Conservation (phyloP, 2,888 invertebrate species). For the Clanis bilineata region DNA sequence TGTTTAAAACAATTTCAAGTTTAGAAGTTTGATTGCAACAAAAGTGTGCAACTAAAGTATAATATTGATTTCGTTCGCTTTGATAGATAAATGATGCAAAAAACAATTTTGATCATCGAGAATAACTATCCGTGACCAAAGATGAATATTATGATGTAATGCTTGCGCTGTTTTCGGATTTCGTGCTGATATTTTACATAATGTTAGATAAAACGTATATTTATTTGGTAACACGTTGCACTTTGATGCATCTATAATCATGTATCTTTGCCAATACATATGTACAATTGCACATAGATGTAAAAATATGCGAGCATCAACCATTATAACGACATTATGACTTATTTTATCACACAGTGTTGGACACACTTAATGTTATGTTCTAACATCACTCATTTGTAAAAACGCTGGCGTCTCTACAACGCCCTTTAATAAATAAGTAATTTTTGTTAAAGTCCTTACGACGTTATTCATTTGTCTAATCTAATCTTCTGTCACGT, state of each 20-base stretch:
- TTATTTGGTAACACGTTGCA: too few relatives aligned
- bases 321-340: not conserved
- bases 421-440: not conserved
- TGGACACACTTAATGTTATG: not conserved
- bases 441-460: not conserved
- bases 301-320: not conserved
- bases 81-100: not conserved
- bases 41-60: not conserved
- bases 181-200: not conserved
- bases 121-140: conserved; percentile 1
- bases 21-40: not conserved
- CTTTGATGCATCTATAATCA: too few relatives aligned
- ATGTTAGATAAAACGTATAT: too few relatives aligned
- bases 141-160: not conserved
- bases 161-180: not conserved
- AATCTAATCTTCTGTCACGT: conserved; percentile 6
- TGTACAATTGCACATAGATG: not conserved
- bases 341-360: not conserved
- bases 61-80: not conserved
- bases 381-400: not conserved
- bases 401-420: not conserved
- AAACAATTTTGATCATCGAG: not conserved
- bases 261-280: too few relatives aligned
- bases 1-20: too few relatives aligned
- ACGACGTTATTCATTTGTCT: conserved; percentile 2